These are phyloP conservation scores for Balearica regulorum DNA, from an alignment of 2,797 vertebrate genomes.

Conservation along the genomic window DNA sequence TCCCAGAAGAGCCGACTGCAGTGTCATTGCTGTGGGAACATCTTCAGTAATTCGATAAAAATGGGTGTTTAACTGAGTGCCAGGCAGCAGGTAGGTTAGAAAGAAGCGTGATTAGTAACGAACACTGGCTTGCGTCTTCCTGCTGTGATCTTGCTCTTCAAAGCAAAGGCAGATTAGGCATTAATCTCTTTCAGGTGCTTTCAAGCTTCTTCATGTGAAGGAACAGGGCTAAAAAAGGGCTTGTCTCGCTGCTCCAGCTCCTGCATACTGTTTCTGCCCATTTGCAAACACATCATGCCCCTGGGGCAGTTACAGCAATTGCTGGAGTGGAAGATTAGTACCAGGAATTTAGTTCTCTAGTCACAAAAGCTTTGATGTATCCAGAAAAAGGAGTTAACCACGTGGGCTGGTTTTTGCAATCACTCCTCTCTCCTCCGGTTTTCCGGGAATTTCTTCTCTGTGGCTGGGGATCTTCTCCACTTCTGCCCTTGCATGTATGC, in stretches of 20 bases:
- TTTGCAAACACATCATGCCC: neutral
- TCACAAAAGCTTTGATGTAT: neutral
- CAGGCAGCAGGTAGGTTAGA: neutral
- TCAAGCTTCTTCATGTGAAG: neutral
- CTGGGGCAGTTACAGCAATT: neutral
- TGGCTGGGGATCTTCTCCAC: neutral
- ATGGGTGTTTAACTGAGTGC: neutral
- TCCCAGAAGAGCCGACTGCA: neutral
- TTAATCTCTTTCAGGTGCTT: slow-evolving; percentile 33
- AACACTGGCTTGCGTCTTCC: neutral
- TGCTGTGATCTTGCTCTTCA: neutral
- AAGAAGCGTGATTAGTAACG: neutral
- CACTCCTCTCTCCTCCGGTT: neutral
- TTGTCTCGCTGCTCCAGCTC: neutral
- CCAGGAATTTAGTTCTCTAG: neutral
- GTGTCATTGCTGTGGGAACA: neutral
- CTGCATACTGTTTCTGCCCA: neutral
- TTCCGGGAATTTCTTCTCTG: neutral
- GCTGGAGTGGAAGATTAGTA: neutral
- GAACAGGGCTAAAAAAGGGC: neutral
- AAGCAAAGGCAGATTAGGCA: neutral
- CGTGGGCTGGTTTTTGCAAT: neutral
- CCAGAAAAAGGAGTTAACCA: neutral
- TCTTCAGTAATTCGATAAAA: neutral
- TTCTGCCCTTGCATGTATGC: neutral